A percentile compares a stretch with the other conserved stretches of the same genome.
These are phyloP conservation scores for Metacarcinus magister DNA, from an alignment of 2,888 invertebrate species.

Conservation along the genomic window DNA sequence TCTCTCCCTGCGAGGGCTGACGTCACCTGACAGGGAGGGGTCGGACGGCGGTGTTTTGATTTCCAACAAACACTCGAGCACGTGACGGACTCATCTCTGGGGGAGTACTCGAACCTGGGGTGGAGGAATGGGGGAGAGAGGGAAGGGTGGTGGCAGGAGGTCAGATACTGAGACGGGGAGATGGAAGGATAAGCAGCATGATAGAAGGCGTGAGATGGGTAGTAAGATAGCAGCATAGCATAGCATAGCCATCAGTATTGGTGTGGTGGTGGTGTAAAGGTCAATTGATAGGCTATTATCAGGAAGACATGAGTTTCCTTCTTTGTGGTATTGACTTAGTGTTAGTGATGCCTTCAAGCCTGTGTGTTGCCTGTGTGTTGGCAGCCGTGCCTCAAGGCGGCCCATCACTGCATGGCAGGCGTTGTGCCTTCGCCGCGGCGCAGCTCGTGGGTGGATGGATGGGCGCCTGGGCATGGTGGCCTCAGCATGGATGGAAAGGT, in stretches of 20 bases:
- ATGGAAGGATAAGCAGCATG: not conserved
- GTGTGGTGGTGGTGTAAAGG: not conserved
- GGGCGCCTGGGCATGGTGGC: not conserved
- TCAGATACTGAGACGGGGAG: not conserved
- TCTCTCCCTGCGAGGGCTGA: not conserved
- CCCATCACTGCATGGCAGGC: not conserved
- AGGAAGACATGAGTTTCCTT: not conserved
- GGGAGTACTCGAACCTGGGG: not conserved
- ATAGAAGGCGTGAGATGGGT: not conserved
- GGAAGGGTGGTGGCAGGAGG: not conserved
- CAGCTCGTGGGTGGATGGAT: not conserved
- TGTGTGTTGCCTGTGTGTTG: not conserved
- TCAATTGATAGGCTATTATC: not conserved
- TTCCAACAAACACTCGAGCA: conserved; percentile 39
- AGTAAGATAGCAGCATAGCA: not conserved
- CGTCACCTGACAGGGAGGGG: not conserved
- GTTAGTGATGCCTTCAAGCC: not conserved
- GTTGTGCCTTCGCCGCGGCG: not conserved
- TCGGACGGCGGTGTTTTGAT: not conserved
- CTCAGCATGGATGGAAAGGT: not conserved
- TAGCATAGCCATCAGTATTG: not conserved
- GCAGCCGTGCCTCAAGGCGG: not conserved
- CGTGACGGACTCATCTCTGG: conserved; percentile 12
- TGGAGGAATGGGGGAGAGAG: not conserved
- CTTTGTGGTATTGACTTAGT: not conserved